Base-by-base conservation (phyloP, 2,113 vertebrate genomes). In the Paramormyrops kingsleyae region DNA sequence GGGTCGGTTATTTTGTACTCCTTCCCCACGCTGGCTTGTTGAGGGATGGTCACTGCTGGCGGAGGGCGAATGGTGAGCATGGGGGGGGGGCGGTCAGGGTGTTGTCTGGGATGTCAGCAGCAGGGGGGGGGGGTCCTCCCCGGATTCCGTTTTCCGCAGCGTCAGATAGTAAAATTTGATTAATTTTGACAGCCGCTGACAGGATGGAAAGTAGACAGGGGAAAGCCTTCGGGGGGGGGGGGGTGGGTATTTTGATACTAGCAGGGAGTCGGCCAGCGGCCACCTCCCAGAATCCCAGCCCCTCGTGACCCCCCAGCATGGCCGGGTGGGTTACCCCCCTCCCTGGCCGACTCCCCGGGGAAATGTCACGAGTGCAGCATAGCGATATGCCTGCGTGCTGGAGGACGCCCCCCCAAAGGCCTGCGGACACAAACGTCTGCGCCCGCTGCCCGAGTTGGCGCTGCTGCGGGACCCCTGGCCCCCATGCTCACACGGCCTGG, bases 141-240 rank as follows among this genome's bases (percentile, higher is more conserved):
- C 4, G 27, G 24, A 53, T 87, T 31, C 84, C 46, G 31, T 87
- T 53, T 87, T 87, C 49, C 84, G 47, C 49, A 44, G n/a, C 13
- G 84, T 39, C 84, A 50, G 46, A 87, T 35, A 59, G 31, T 12
- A 59, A 87, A 35, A 31, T 15, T n/a, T 19, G 31, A 87, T 87
- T 59, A 87, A 87, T 42, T 59, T n/a, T 44, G 87, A 53, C 46
- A 87, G 84, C n/a, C 49, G 84, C 84, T 53, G 84, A 53, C 46
- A 27, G 15, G 46, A 44, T 59, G 52, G 31, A 87, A 56, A 56
- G 50, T n/a, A n/a, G 31, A 24, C 27, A 87, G 35, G 35, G 27
- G 52, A 24, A 59, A 59, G 13, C n/a, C 50, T 59, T 87, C 39
- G 27, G n/a, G 50, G 86, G 13, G 0, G 31, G 50, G 87, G 27